Conservation (phyloP, 2,113 vertebrate species). For the Dromaius novaehollandiae region DNA sequence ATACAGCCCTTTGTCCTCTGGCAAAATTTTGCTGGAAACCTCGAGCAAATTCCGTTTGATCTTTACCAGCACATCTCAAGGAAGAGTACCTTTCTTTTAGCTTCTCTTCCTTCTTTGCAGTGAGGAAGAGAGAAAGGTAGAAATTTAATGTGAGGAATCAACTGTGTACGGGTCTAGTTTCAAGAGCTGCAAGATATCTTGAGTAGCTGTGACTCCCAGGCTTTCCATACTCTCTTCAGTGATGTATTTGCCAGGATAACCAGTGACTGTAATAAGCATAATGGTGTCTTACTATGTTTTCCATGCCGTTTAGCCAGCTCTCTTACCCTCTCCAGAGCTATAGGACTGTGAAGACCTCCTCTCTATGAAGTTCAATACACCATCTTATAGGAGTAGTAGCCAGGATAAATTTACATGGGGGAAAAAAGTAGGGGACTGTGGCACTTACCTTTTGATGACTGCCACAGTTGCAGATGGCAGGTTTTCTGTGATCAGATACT, state of each 20-base stretch:
- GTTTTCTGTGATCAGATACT: neutral
- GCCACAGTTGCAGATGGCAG: neutral
- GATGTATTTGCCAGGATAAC: neutral
- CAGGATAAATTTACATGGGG: neutral
- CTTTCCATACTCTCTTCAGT: neutral
- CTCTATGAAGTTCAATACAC: neutral
- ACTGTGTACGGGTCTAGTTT: neutral
- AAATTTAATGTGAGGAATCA: neutral
- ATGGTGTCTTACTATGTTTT: neutral
- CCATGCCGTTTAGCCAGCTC: neutral
- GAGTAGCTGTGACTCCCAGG: neutral
- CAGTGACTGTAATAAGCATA: neutral
- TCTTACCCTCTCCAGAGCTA: neutral
- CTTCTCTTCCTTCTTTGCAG: neutral
- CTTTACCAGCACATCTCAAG: neutral
- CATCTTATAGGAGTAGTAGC: neutral
- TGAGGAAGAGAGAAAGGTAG: neutral
- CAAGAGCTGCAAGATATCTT: neutral
- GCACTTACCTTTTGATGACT: neutral
- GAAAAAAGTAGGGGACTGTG: neutral
- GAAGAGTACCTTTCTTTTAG: neutral
- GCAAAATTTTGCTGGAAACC: slow-evolving; percentile 22
- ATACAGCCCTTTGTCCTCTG: neutral
- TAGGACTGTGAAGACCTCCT: neutral
- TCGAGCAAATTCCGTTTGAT: neutral